Conservation (phyloP, 1,140 invertebrate genomes). For the Euwallacea fornicatus region DNA sequence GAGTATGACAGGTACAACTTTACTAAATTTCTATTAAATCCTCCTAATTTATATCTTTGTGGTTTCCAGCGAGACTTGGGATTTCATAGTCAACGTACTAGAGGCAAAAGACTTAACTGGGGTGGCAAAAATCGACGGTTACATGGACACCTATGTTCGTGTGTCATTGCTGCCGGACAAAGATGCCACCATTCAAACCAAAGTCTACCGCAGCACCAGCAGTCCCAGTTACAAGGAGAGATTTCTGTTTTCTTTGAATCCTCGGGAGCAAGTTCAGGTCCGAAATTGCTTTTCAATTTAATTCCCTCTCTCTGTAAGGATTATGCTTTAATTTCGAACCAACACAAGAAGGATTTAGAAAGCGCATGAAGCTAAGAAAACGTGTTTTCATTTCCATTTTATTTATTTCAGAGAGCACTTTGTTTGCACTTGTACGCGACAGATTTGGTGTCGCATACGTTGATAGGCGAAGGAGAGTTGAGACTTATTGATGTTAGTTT, state of each 20-base stretch:
- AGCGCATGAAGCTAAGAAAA: too few species aligned
- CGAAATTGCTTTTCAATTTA: not conserved
- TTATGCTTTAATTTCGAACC: too few species aligned
- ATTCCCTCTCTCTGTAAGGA: not conserved
- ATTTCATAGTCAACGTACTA: constrained; percentile 72
- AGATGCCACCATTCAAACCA: constrained; percentile 72
- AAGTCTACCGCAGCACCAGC: constrained; percentile 66
- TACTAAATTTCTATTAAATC: not conserved
- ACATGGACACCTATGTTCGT: constrained; percentile 74
- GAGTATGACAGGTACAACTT: constrained; percentile 68
- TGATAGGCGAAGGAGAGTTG: constrained; percentile 67
- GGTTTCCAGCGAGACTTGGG: constrained; percentile 64
- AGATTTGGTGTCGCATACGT: constrained; percentile 64
- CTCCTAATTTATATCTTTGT: not conserved
- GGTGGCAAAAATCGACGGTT: constrained; percentile 61
- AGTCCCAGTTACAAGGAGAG: constrained; percentile 75
- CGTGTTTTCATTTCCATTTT: not conserved
- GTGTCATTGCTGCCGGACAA: constrained; percentile 75
- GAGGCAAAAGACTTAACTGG: constrained; percentile 74
- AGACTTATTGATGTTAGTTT: constrained; percentile 63
- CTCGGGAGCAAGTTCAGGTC: constrained; percentile 49
- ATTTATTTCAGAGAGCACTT: constrained; percentile 53
- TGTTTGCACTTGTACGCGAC: constrained; percentile 66
- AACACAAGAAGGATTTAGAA: too few species aligned
- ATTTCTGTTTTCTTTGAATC: constrained; percentile 69